These are phyloP conservation scores for Zoanthus sansibaricus DNA, from an alignment of 92 coral and sea anemone genomes.

Conservation along the genomic window DNA sequence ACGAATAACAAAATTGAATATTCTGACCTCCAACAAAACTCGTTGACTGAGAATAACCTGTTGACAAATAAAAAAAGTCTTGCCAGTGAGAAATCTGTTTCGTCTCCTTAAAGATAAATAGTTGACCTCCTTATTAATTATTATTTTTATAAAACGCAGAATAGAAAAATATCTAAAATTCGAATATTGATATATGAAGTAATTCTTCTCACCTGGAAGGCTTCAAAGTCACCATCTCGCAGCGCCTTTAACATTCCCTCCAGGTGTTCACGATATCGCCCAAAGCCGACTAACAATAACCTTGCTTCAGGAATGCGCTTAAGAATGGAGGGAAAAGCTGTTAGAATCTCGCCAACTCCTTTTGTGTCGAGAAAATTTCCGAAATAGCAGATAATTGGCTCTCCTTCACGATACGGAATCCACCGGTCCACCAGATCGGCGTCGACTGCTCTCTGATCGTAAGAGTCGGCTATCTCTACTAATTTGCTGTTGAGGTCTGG, in stretches of 20 bases:
- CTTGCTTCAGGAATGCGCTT: conserved; percentile 78
- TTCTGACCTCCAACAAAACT: no score
- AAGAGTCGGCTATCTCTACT: conserved; percentile 68
- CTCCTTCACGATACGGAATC: conserved; percentile 73
- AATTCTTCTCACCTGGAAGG: conserved; percentile 66
- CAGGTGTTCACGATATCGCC: conserved; percentile 84
- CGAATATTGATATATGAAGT: neutral
- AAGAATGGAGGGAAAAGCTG: conserved; percentile 80
- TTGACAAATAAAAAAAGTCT: no score
- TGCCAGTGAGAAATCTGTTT: no score
- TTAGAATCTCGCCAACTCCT: conserved; percentile 88
- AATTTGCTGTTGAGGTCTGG: conserved; percentile 62
- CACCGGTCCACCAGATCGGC: conserved; percentile 87
- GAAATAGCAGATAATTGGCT: conserved; percentile 86
- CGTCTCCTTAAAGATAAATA: no score
- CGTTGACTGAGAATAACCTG: no score
- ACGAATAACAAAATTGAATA: no score
- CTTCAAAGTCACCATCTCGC: conserved; percentile 73
- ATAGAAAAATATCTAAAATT: neutral
- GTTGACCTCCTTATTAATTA: no score
- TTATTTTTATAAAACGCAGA: neutral
- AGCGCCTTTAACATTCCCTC: conserved; percentile 84
- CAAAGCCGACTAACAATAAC: conserved; percentile 81
- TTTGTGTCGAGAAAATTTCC: conserved; percentile 89
- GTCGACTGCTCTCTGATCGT: conserved; percentile 84